phyloP scores from a whole-genome alignment of 2,113 vertebrate species.

The Platanista minor region DNA sequence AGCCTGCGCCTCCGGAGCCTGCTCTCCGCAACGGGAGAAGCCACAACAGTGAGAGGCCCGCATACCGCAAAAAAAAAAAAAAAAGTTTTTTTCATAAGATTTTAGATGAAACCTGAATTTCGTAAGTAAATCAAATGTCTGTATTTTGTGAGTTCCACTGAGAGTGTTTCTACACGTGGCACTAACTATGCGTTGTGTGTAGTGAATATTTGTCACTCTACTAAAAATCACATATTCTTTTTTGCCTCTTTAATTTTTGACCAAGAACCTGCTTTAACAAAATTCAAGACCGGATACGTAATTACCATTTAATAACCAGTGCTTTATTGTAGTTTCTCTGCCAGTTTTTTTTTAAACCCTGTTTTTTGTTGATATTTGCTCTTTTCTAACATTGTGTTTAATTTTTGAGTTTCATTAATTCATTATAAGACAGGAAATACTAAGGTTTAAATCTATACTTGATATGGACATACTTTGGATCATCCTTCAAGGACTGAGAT shows the following conservation, averaged over 20 bases:
- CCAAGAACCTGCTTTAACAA: not conserved
- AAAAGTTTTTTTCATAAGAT: not conserved
- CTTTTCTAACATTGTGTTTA: not conserved
- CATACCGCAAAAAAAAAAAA: no score
- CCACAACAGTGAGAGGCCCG: no score
- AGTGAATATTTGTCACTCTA: not conserved
- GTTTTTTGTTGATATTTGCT: not conserved
- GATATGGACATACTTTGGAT: not conserved
- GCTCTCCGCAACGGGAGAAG: no score
- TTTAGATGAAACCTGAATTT: not conserved
- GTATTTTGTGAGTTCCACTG: not conserved
- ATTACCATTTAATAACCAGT: not conserved
- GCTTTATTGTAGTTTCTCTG: not conserved
- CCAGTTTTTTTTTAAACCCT: not conserved
- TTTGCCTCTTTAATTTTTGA: not conserved
- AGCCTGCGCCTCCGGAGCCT: no score
- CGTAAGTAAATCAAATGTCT: not conserved
- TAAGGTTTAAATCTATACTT: not conserved
- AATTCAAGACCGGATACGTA: not conserved
- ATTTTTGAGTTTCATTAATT: not conserved
- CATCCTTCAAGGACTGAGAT: not conserved
- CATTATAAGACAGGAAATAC: not conserved
- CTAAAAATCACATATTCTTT: not conserved
- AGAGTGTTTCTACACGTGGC: not conserved
- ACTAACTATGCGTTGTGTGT: not conserved